Percentiles rank a stretch among this genome's conserved stretches.
phyloP scores from a whole-genome alignment of 2,888 invertebrate species.

The Dexiosoma caninum region DNA sequence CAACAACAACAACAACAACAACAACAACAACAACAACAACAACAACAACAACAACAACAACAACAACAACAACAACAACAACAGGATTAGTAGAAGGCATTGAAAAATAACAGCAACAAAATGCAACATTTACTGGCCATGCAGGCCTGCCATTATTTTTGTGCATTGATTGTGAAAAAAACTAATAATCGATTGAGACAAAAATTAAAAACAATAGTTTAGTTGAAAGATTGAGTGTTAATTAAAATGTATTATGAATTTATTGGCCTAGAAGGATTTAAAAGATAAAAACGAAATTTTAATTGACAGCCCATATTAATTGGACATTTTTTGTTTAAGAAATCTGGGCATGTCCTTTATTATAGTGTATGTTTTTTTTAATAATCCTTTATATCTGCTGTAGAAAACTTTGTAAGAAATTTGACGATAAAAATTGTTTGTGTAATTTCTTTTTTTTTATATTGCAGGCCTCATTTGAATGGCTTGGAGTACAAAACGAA shows the following conservation, averaged over 20 bases:
- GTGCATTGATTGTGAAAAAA: conserved; percentile 23
- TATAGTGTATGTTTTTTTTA: no score
- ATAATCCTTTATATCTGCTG: no score
- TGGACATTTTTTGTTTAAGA: not conserved
- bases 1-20: no score
- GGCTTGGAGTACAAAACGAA: no score
- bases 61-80: not conserved
- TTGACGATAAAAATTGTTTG: no score
- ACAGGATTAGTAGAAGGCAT: not conserved
- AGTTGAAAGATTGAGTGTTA: conserved; percentile 29
- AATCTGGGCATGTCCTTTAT: not conserved
- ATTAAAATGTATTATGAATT: conserved; percentile 39
- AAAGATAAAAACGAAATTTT: conserved; percentile 7
- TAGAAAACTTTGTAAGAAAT: no score
- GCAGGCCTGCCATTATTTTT: conserved; percentile 37
- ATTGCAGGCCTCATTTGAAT: no score
- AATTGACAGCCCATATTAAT: not conserved
- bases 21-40: no score
- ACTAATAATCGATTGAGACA: not conserved
- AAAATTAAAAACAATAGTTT: not conserved
- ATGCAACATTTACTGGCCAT: conserved; percentile 40
- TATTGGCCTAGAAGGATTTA: conserved; percentile 29
- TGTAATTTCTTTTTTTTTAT: no score
- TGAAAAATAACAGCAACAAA: conserved; percentile 2
- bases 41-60: not conserved